Evolutionary conservation across 2,113 vertebrate genomes (phyloP).

Genomic region (Lepus europaeus): DNA sequence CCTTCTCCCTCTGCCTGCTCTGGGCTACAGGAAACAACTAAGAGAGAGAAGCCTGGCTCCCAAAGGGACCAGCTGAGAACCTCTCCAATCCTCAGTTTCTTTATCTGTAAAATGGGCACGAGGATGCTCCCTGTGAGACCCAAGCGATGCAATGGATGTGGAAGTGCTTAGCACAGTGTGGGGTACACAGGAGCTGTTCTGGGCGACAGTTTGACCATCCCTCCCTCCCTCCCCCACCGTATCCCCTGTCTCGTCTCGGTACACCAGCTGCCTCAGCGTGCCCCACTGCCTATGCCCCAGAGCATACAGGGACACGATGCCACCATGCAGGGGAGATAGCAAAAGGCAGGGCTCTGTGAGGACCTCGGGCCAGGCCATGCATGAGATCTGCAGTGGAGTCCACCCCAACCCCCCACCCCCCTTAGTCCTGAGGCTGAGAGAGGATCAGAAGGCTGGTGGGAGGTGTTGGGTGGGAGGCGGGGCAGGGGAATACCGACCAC

Average conservation of each 20-base stretch:
- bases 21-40: not conserved
- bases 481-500: slow-evolving; percentile 72
- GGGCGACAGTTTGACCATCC: not conserved
- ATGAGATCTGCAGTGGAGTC: not conserved
- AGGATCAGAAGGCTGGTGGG: slow-evolving; percentile 68
- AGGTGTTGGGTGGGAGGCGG: not conserved
- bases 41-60: not conserved
- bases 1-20: not conserved
- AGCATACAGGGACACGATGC: not conserved
- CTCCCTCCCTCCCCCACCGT: not conserved
- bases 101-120: not conserved
- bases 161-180: not conserved
- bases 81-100: not conserved
- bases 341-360: not conserved
- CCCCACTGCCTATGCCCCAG: not conserved
- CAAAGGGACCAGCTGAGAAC: not conserved
- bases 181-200: not conserved
- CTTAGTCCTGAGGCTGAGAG: not conserved
- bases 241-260: not conserved
- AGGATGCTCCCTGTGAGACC: not conserved
- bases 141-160: too few species aligned
- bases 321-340: not conserved
- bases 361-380: not conserved
- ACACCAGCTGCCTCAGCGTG: not conserved
- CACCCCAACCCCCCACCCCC: not conserved